Evolutionary conservation across 2,888 invertebrate species (phyloP).

Genomic region (Drosophila affinis): DNA sequence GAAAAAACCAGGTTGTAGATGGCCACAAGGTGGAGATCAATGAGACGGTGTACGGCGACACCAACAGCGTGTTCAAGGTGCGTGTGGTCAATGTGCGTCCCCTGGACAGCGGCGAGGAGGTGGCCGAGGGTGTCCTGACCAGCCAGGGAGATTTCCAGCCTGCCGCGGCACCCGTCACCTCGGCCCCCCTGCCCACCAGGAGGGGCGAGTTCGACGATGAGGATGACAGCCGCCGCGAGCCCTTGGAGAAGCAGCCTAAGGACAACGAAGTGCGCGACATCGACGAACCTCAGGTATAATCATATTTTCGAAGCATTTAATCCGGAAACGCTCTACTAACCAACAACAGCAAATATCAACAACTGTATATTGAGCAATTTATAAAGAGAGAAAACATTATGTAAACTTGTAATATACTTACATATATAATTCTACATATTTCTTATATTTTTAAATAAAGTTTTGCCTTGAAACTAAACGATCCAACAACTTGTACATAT

Average conservation of each 20-base stretch:
- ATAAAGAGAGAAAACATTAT: constrained; percentile 44
- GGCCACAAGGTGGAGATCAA: constrained; percentile 86
- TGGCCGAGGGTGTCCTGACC: constrained; percentile 60
- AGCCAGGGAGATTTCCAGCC: constrained; percentile 46
- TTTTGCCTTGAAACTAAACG: constrained; percentile 58
- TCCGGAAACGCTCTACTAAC: constrained; percentile 60
- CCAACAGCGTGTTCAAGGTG: constrained; percentile 83
- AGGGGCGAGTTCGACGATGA: constrained; percentile 57
- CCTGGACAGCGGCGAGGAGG: constrained; percentile 80
- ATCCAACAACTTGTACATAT: constrained; percentile 50
- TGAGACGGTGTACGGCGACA: constrained; percentile 85
- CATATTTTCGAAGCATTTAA: constrained; percentile 37
- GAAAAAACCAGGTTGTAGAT: constrained; percentile 83
- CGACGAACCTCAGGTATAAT: constrained; percentile 83
- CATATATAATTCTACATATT: constrained; percentile 45
- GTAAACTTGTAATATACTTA: constrained; percentile 60
- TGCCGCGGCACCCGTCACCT: constrained; percentile 47
- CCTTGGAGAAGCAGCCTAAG: constrained; percentile 67
- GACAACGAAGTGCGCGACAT: constrained; percentile 82
- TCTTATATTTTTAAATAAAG: constrained; percentile 68
- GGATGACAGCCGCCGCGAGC: constrained; percentile 70
- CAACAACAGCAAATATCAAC: constrained; percentile 30
- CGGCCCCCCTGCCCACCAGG: constrained; percentile 40
- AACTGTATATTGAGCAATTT: constrained; percentile 49
- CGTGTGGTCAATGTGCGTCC: constrained; percentile 85